Percentiles rank a stretch among this genome's conserved stretches.
These are phyloP conservation scores for Neosalanx taihuensis DNA, from an alignment of 2,797 vertebrate genomes.

Conservation along the genomic window DNA sequence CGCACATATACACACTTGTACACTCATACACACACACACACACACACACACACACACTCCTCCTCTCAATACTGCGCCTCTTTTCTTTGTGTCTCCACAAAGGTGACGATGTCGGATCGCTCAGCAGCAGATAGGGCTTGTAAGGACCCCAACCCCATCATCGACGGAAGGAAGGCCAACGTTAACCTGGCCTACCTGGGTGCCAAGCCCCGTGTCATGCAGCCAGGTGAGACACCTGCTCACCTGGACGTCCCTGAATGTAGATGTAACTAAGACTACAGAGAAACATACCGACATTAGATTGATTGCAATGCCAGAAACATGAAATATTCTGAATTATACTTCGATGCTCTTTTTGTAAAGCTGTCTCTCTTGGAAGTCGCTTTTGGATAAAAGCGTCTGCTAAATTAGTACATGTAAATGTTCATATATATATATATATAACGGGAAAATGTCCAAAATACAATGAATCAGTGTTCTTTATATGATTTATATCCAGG, in stretches of 20 bases:
- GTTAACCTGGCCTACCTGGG: slow-evolving; percentile 98
- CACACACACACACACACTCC: neutral
- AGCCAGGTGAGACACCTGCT: slow-evolving; percentile 82
- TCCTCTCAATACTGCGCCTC: neutral
- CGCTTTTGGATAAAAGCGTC: no score
- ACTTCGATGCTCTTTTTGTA: no score
- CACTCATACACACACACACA: neutral
- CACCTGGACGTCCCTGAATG: neutral
- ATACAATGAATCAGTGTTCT: no score
- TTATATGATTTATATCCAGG: slow-evolving; percentile 68
- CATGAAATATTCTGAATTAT: no score
- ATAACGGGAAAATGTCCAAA: no score
- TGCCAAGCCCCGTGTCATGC: slow-evolving; percentile 97
- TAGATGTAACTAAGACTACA: no score
- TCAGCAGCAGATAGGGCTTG: slow-evolving; percentile 94
- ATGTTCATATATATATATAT: no score
- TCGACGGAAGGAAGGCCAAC: slow-evolving; percentile 97
- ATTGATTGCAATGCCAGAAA: no score
- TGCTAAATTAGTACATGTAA: no score
- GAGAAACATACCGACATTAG: no score
- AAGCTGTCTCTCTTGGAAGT: no score
- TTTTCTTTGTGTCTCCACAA: slow-evolving; percentile 40
- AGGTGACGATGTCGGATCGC: slow-evolving; percentile 99
- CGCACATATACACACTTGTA: neutral
- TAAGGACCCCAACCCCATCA: slow-evolving; percentile 98